Conservation (phyloP, 2,888 invertebrate genomes). For the Trichogramma dendrolimi region DNA sequence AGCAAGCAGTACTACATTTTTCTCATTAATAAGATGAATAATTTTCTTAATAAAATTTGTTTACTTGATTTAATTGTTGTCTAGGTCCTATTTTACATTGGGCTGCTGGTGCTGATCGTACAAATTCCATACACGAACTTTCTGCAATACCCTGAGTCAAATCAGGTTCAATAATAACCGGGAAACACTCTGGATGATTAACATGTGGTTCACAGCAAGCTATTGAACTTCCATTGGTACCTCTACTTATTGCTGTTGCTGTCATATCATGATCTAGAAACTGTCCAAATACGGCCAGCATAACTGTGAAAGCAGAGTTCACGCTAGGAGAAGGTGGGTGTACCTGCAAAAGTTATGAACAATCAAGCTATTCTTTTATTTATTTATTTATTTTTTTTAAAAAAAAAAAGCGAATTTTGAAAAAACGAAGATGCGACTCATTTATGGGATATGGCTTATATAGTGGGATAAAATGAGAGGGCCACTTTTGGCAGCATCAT, state of each 20-base stretch:
- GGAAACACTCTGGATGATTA: slow-evolving; percentile 75
- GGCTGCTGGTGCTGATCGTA: slow-evolving; percentile 75
- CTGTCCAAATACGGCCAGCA: slow-evolving; percentile 85
- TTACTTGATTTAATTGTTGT: slow-evolving; percentile 79
- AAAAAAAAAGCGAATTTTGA: too few species aligned
- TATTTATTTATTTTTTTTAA: too few species aligned
- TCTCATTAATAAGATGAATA: too few species aligned
- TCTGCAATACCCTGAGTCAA: slow-evolving; percentile 66
- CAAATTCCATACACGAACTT: slow-evolving; percentile 79
- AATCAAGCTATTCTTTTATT: too few species aligned
- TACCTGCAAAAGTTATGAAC: slow-evolving; percentile 51
- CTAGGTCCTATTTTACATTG: slow-evolving; percentile 74
- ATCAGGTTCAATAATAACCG: slow-evolving; percentile 66
- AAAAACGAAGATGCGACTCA: too few species aligned
- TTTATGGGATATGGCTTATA: too few species aligned
- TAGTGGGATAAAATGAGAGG: too few species aligned
- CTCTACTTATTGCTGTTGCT: slow-evolving; percentile 73
- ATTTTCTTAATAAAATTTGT: neutral
- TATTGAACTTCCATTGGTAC: slow-evolving; percentile 66
- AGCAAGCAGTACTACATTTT: too few species aligned
- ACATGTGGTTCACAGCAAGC: slow-evolving; percentile 61
- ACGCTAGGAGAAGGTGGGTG: slow-evolving; percentile 70
- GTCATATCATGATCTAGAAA: slow-evolving; percentile 86
- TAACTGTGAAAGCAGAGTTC: slow-evolving; percentile 73
- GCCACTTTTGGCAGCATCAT: too few species aligned